phyloP scores from a whole-genome alignment of 2,888 invertebrate species.

The Synergus laeviventris region DNA sequence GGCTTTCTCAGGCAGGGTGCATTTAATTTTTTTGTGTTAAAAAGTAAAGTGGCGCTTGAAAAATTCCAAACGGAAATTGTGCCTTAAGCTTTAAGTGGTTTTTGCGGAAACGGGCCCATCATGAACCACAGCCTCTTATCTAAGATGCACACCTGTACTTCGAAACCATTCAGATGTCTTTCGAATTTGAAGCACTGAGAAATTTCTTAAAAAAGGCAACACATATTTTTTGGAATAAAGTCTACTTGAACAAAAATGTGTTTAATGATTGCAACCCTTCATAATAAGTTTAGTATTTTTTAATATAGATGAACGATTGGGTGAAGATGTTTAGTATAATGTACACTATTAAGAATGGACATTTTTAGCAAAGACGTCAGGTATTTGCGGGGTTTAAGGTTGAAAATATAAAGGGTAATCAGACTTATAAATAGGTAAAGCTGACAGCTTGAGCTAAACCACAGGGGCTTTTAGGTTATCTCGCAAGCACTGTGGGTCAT shows the following conservation, averaged over 20 bases:
- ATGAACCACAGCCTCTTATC: not conserved
- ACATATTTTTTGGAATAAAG: slow-evolving; percentile 28
- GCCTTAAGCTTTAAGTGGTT: slow-evolving; percentile 60
- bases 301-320: not conserved
- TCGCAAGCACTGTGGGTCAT: slow-evolving; percentile 74
- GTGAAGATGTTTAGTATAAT: not conserved
- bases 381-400: not conserved
- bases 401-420: slow-evolving; percentile 51
- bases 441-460: slow-evolving; percentile 74
- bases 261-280: not conserved
- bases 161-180: not conserved
- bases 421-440: slow-evolving; percentile 74
- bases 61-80: slow-evolving; percentile 64
- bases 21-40: slow-evolving; percentile 20
- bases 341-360: not conserved
- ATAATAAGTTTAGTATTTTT: not conserved
- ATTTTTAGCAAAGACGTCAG: not conserved
- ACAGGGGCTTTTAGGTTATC: slow-evolving; percentile 75
- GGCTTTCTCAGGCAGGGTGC: not conserved
- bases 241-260: not conserved
- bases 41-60: slow-evolving; percentile 53
- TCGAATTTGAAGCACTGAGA: not conserved
- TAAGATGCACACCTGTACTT: slow-evolving; percentile 27
- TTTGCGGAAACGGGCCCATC: slow-evolving; percentile 58
- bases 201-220: not conserved